Evolutionary conservation across 2,113 vertebrate species (phyloP), one percentile per base, ranked within the genome.

Genomic region (Corythaixoides concolor): DNA sequence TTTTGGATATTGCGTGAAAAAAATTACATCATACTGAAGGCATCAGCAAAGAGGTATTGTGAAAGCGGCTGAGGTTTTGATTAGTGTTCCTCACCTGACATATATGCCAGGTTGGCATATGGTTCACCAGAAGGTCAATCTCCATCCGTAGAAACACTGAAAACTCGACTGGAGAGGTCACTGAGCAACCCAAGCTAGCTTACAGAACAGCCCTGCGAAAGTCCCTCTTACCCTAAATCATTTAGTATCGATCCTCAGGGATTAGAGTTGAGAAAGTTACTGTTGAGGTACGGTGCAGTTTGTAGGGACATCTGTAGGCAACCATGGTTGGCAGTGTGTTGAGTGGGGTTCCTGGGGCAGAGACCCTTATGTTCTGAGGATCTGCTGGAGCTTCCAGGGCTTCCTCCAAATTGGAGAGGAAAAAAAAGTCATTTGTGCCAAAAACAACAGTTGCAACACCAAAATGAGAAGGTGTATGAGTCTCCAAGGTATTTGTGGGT

Each of bases 151-250:
- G 41, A 75, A 33, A 15, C 22, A 11, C 26, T 62, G 41, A 49
- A 74, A 70, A 41, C 26, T 82, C 45, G 47, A 6, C 67, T 76
- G 70, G 45, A 78, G 49, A 27, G 30, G 53, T 33, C 50, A n/a
- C 55, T 32, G 72, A 64, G 59, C 33, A 62, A 2, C 37, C 32
- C 22, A 28, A 33, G 4, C 8, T 41, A 58, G 50, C 24, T 62
- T 53, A n/a, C 47, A 78, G 37, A 26, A 27, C 0, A 0, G 32
- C 11, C 64, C 11, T 39, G 47, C 2, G 0, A 8, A 55, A 39
- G 16, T 19, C 52, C 4, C 21, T 62, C n/a, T 33, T 45, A 6
- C 27, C n/a, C 60, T 28, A 0, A 43, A n/a, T 12, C 1, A 0
- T 64, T 67, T 59, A 62, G 30, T 72, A 33, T 24, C n/a, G 27